Base-by-base conservation (phyloP, 2,113 vertebrate genomes). In the Melospiza melodia region DNA sequence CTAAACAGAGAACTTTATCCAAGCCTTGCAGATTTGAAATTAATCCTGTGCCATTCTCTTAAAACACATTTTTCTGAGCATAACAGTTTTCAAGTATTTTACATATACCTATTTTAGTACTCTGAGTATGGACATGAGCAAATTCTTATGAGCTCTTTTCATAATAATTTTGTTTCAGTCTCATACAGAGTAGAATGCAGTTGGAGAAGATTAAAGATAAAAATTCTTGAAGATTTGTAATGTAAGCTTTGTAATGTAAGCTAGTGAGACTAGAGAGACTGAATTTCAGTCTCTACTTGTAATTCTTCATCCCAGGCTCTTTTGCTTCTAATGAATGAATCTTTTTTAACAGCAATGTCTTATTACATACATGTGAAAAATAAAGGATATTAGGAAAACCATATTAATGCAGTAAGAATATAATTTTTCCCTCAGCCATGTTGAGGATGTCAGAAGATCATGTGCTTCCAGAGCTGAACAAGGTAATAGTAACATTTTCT, bases 401-500 rank as follows among this genome's bases (percentile, higher is more conserved):
- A 46, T 94, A 89, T 93, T 66, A 89, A 67, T 88, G 17, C 57
- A 90, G 6, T 94, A 81, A 93, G 28, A 80, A 69, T 86, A 6
- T 75, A 10, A 6, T 94, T 69, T 97, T 96, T 87, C 69, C 74
- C 81, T 62, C 66, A 99, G 99, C 99, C 25, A 99, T 99, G 99
- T 97, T 99, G 59, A 98, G 99, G 86, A 99, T 99, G 99, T 99
- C 99, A 61, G 99, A 99, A 84, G 99, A 99, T 95, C 99, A 99
- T 2, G 99, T 99, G 22, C 99, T 99, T 78, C 99, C 99, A 8
- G 99, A 99, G 46, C 98, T 99, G 72, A 99, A 99, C 94, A 99
- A 99, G 98, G 99, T 99, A 98, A 28, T 43, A 51, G 19, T 94
- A 65, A 51, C 9, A 4, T 75, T 80, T 68, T 37, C 39, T 94